Conservation (phyloP, 2,797 vertebrate species). For the Enoplosus armatus region DNA sequence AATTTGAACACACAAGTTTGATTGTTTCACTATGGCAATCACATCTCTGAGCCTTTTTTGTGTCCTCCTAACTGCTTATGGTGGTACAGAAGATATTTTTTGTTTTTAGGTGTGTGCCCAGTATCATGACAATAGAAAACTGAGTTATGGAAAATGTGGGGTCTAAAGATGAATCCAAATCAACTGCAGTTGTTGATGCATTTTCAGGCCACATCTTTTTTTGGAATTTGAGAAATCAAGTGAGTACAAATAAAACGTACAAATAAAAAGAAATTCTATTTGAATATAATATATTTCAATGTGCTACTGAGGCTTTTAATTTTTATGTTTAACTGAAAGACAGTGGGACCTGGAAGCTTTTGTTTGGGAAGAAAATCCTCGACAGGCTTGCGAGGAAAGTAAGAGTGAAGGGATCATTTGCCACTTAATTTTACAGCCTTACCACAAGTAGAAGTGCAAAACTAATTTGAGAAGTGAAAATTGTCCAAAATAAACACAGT, state of each 20-base stretch:
- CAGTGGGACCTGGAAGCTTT: not conserved
- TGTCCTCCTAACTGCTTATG: not conserved
- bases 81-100: not conserved
- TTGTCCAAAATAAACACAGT: conserved; percentile 5
- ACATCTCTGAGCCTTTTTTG: not conserved
- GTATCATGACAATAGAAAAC: not conserved
- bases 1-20: not conserved
- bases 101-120: not conserved
- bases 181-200: not conserved
- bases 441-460: not conserved
- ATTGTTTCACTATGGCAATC: not conserved
- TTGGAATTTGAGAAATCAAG: not conserved
- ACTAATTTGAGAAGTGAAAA: conserved; percentile 15
- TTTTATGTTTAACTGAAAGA: not conserved
- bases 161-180: not conserved
- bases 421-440: not conserved
- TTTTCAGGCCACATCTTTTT: not conserved
- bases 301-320: not conserved
- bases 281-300: not conserved
- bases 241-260: not conserved
- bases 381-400: not conserved
- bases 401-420: not conserved
- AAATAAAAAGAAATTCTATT: not conserved
- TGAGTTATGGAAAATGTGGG: not conserved
- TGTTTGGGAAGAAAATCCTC: not conserved